Percentiles rank a stretch among this genome's conserved stretches.
phyloP scores from a whole-genome alignment of 2,888 invertebrate species.

The Cosmopolites sordidus region DNA sequence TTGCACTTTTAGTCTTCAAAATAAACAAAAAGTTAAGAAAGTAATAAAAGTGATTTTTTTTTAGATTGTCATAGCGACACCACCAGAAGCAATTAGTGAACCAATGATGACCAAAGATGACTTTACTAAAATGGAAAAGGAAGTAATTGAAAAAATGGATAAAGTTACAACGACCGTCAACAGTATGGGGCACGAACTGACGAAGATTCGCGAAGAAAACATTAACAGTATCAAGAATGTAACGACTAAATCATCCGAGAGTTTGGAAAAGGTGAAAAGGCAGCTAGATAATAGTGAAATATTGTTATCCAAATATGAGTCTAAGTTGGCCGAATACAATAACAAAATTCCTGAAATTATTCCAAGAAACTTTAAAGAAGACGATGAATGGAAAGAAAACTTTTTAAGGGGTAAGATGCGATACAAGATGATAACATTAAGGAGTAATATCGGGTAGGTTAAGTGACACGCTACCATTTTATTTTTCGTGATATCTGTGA shows the following conservation, averaged over 20 bases:
- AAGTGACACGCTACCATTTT: no score
- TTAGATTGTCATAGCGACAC: constrained; percentile 27
- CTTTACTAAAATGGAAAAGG: constrained; percentile 37
- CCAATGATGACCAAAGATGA: constrained; percentile 38
- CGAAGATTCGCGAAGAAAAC: constrained; percentile 44
- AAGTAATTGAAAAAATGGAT: constrained; percentile 41
- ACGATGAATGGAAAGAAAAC: constrained; percentile 42
- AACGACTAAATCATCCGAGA: constrained; percentile 48
- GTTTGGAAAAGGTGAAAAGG: constrained; percentile 47
- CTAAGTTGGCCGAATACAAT: constrained; percentile 53
- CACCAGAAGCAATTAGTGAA: constrained; percentile 33
- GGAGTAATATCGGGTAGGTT: no score
- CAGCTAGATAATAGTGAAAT: constrained; percentile 53
- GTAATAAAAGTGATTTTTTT: constrained; percentile 2
- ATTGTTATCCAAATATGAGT: constrained; percentile 55
- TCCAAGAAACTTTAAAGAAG: constrained; percentile 31
- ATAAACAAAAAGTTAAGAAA: not conserved
- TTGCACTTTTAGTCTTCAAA: no score
- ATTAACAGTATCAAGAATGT: constrained; percentile 47
- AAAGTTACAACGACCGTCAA: constrained; percentile 35
- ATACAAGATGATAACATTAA: no score
- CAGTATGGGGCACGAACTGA: constrained; percentile 40
- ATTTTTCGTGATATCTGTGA: no score
- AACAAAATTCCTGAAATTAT: constrained; percentile 38
- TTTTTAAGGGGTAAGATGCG: constrained; percentile 41